Evolutionary conservation across 1,140 invertebrate genomes (phyloP), one percentile per base, ranked within the genome.

Genomic region (Dreissena polymorpha): DNA sequence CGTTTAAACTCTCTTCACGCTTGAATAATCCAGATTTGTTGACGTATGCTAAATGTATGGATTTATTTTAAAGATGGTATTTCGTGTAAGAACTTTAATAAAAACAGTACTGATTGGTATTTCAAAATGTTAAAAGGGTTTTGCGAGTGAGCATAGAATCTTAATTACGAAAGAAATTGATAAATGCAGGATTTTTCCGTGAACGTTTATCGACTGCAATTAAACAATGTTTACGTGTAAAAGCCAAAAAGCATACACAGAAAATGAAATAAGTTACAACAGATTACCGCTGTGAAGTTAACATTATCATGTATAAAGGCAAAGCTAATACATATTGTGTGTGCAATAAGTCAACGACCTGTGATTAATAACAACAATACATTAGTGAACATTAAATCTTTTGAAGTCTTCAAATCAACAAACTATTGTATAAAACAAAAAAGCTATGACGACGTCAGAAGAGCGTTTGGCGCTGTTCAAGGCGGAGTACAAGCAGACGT

Each of bases 381-480:
- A 63, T 63, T n/a, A 5, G 23, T 23, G 2, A 63, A 18, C 18
- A 63, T 23, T 18, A 18, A n/a, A n/a, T n/a, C 23, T 63, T 2
- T 23, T 63, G 2, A 63, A 63, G 18, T 63, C 10, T 23, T 2
- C 10, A n/a, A 7, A 7, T 23, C 18, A 23, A 2, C 60, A 63
- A 63, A 23, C 2, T 10, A 23, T n/a, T 23, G 60, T 10, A 63
- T 63, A 23, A 63, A 18, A 23, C 2, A 2, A 63, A 63, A 2
- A n/a, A 29, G 39, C 3, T 18, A 77, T 67, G 75, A 63, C 75
- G 7, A 77, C 75, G 49, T 77, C 64, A 25, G 49, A 64, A 12
- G 75, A 77, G 50, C 63, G 78, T 16, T 49, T 81, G 57, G 78
- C 51, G 13, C 69, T 57, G n/a, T 87, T 87, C 23, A 86, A 85